These are phyloP conservation scores for Eudemis profundana DNA, from an alignment of 2,888 invertebrate genomes.

Conservation along the genomic window DNA sequence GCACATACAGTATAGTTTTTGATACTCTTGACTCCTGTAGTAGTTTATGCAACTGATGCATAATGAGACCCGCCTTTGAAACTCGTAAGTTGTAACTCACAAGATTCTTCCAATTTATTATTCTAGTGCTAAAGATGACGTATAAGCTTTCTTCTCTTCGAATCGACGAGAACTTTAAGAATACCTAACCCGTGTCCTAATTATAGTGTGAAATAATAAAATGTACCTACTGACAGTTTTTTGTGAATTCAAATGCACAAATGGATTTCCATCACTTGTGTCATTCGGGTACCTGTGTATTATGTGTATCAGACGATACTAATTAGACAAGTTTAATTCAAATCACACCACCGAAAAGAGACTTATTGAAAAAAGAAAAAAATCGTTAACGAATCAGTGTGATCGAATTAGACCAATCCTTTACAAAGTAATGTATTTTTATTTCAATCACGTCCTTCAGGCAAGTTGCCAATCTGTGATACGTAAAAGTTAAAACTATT, in stretches of 20 bases:
- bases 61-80: background rate
- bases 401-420: constrained; percentile 18
- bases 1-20: no score
- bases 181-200: no score
- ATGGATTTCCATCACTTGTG: no score
- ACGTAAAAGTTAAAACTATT: background rate
- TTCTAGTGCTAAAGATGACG: constrained; percentile 12
- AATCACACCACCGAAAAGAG: background rate
- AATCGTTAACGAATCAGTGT: constrained; percentile 3
- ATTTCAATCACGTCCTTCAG: constrained; percentile 11
- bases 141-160: constrained; percentile 13
- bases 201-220: no score
- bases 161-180: constrained; percentile 9
- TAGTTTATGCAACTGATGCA: no score
- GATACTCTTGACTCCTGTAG: no score
- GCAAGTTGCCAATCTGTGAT: background rate
- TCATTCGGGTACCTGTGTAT: no score
- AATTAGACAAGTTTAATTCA: background rate
- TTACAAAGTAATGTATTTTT: background rate
- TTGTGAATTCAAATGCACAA: no score
- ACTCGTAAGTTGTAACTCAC: background rate
- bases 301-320: no score
- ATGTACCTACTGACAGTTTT: no score
- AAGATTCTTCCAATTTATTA: background rate
- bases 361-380: background rate